phyloP scores from a whole-genome alignment of 2,797 vertebrate species.

The Chlorospingus semifuscus region DNA sequence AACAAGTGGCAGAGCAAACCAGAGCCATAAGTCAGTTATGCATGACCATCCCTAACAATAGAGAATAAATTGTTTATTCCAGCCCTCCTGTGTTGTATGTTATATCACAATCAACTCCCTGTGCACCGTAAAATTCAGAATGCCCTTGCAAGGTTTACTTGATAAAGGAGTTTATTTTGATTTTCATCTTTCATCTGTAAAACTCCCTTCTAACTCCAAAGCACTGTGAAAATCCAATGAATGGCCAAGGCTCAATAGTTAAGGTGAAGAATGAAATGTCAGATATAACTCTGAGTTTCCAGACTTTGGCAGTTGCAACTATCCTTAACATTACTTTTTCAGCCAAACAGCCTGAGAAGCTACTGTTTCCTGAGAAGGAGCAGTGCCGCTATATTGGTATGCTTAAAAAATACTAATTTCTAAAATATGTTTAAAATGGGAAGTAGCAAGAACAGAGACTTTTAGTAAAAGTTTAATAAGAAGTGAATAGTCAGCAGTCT shows the following conservation, averaged over 20 bases:
- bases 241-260: slow-evolving; percentile 63
- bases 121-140: slow-evolving; percentile 43
- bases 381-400: neutral
- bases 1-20: slow-evolving; percentile 39
- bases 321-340: slow-evolving; percentile 44
- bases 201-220: slow-evolving; percentile 62
- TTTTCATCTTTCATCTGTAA: slow-evolving; percentile 64
- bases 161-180: slow-evolving; percentile 63
- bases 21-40: slow-evolving; percentile 33
- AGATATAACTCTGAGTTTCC: slow-evolving; percentile 46
- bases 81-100: slow-evolving; percentile 28
- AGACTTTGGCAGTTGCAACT: slow-evolving; percentile 49
- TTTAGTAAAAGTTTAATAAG: neutral
- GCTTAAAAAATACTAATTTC: neutral
- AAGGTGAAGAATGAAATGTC: slow-evolving; percentile 62
- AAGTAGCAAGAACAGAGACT: neutral
- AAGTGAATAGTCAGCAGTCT: neutral
- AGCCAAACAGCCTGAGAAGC: neutral
- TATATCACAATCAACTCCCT: slow-evolving; percentile 51
- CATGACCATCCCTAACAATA: slow-evolving; percentile 34
- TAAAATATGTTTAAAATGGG: neutral
- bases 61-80: slow-evolving; percentile 62
- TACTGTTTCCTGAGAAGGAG: neutral
- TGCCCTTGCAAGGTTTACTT: slow-evolving; percentile 56
- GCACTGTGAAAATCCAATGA: slow-evolving; percentile 62